Percentiles rank a stretch among this genome's conserved stretches.
Evolutionary conservation across 2,888 invertebrate genomes (phyloP).

Genomic region (Drosophila mimetica): DNA sequence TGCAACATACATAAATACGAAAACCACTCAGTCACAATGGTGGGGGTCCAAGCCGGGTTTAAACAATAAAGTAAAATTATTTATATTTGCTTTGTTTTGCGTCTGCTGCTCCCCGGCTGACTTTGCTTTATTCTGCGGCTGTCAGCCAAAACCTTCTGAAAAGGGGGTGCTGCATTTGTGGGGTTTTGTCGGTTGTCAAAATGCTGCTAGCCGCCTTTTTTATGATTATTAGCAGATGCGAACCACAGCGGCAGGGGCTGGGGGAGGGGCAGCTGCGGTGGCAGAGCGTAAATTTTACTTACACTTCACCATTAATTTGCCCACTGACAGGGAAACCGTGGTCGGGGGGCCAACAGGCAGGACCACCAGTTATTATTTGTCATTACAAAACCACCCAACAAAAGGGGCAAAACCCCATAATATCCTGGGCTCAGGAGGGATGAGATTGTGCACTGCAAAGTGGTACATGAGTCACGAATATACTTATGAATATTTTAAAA

Average conservation of each 20-base stretch:
- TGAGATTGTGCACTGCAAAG: constrained; percentile 23
- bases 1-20: constrained; percentile 38
- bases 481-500: constrained; percentile 2
- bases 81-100: constrained; percentile 58
- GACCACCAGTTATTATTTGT: constrained; percentile 72
- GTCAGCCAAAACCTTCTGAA: constrained; percentile 56
- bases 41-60: constrained; percentile 36
- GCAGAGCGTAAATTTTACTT: constrained; percentile 73
- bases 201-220: constrained; percentile 64
- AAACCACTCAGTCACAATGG: constrained; percentile 16
- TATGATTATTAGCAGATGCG: constrained; percentile 74
- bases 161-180: constrained; percentile 29
- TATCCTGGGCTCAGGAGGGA: constrained; percentile 25
- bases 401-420: constrained; percentile 24
- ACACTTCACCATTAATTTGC: constrained; percentile 74
- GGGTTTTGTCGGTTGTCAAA: constrained; percentile 57
- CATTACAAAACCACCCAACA: constrained; percentile 59
- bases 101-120: constrained; percentile 7
- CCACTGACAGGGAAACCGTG: constrained; percentile 51
- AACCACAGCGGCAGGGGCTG: constrained; percentile 8
- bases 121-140: constrained; percentile 57
- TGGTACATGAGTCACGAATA: no score
- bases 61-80: constrained; percentile 73
- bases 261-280: constrained; percentile 28
- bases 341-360: constrained; percentile 18